These are phyloP conservation scores for Anolis sagrei DNA, from an alignment of 2,113 vertebrate species.

Conservation along the genomic window DNA sequence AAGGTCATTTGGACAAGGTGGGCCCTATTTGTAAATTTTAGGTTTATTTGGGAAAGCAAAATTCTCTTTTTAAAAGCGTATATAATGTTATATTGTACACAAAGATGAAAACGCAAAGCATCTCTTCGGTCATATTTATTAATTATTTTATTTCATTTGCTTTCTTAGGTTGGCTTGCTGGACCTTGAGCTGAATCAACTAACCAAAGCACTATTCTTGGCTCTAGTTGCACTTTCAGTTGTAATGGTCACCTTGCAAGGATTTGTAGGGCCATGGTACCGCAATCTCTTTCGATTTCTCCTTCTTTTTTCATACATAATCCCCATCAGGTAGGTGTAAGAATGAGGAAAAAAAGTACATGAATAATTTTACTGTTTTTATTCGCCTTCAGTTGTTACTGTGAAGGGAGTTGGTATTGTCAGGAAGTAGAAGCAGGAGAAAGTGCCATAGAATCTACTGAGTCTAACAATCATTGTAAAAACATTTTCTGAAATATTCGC, in stretches of 20 bases:
- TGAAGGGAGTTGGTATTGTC: constrained; percentile 67
- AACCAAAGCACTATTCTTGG: constrained; percentile 95
- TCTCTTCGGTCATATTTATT: background rate
- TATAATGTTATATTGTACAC: background rate
- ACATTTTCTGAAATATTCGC: constrained; percentile 64
- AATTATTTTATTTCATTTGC: background rate
- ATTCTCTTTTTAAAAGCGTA: background rate
- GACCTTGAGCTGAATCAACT: constrained; percentile 95
- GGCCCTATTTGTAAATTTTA: background rate
- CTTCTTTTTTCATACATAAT: constrained; percentile 99
- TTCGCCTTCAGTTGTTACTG: constrained; percentile 61
- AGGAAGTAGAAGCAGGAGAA: constrained; percentile 59
- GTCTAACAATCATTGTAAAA: constrained; percentile 62
- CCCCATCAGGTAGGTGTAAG: constrained; percentile 90
- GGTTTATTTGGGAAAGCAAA: background rate
- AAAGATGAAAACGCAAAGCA: background rate
- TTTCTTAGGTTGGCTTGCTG: constrained; percentile 88
- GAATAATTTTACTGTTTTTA: constrained; percentile 63
- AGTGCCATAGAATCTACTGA: constrained; percentile 57
- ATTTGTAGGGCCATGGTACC: constrained; percentile 93
- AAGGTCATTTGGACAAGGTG: background rate
- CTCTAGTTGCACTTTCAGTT: constrained; percentile 89
- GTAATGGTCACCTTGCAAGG: constrained; percentile 98
- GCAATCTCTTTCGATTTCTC: constrained; percentile 93
- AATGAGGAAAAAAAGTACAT: constrained; percentile 46